A percentile compares a stretch with the other conserved stretches of the same genome.
Conservation (phyloP, 2,888 invertebrate genomes). For the Andrena minutula region DNA sequence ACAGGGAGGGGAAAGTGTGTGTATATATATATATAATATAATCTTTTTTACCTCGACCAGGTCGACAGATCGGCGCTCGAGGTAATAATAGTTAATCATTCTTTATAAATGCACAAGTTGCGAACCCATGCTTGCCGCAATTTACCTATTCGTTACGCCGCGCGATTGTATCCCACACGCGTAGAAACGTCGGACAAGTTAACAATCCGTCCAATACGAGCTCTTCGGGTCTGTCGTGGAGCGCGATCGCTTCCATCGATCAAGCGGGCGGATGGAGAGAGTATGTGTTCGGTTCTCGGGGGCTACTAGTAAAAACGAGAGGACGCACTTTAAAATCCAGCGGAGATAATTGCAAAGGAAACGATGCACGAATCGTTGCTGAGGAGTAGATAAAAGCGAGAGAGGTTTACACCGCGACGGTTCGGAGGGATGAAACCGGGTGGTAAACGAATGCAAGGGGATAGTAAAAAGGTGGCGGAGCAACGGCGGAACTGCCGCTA, state of each 20-base stretch:
- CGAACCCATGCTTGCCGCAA: conserved; percentile 48
- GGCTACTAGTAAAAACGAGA: not conserved
- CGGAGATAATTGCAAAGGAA: not conserved
- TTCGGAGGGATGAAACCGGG: not conserved
- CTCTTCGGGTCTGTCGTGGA: conserved; percentile 28
- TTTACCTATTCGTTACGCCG: conserved; percentile 43
- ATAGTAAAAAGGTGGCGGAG: conserved; percentile 3
- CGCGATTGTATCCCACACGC: conserved; percentile 59
- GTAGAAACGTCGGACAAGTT: conserved; percentile 54
- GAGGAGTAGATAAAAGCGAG: not conserved
- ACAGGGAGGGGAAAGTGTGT: conserved; percentile 2
- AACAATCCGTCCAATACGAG: conserved; percentile 57
- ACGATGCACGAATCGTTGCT: not conserved
- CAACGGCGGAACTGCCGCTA: not conserved
- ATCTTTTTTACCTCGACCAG: conserved; percentile 9
- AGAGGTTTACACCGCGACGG: not conserved
- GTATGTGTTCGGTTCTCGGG: no score
- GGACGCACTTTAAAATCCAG: not conserved
- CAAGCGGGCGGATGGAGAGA: not conserved
- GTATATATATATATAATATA: conserved; percentile 12
- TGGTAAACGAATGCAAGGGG: conserved; percentile 38
- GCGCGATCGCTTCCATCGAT: not conserved
- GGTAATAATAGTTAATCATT: conserved; percentile 29
- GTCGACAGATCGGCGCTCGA: conserved; percentile 37
- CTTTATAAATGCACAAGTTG: conserved; percentile 66